Evolutionary conservation across 2,888 invertebrate genomes (phyloP), one percentile per base, ranked within the genome.

Genomic region (Philaethria dido): DNA sequence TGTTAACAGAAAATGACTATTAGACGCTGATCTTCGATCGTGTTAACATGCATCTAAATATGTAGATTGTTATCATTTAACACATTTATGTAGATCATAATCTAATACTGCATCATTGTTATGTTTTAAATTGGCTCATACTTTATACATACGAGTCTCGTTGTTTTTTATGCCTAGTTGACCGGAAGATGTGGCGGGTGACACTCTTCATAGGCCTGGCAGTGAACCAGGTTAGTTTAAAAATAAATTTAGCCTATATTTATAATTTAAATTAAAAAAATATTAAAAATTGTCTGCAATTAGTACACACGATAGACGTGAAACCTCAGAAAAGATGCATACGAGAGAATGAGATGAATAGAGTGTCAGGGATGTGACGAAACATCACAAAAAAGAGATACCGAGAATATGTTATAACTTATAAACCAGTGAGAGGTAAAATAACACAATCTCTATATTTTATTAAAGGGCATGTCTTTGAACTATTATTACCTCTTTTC

Each of bases 21-120:
- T 22, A 55, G 39, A 42, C 57, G 22, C 42, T 22, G 22, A 25
- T 25, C 42, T 42, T 22, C 57, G 39, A 25, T 8, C 42, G n/a
- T 57, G 57, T 57, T 57, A 42, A 57, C 57, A 57, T 42, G 57
- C 57, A 42, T 39, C 20, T 42, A 57, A 5, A 1, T 42, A 11
- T 57, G 39, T 57, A 57, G 57, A 57, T 57, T n/a, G 2, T 57
- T 57, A 57, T 57, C 57, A 57, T 42, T 57, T 42, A 57, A 57
- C 22, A 55, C 55, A 42, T 57, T 57, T 57, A n/a, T 22, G 22
- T 57, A 25, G 42, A 57, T 57, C 57, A 16, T 57, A 57, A n/a
- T 57, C 57, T 57, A n/a, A 42, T 42, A 25, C 39, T 57, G 42
- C 57, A 42, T 22, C 22, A 42, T 20, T 50, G 8, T 1, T 13